A percentile compares a stretch with the other conserved stretches of the same genome.
These are phyloP conservation scores for Clostera curtula DNA, from an alignment of 2,888 invertebrate genomes.

Conservation along the genomic window DNA sequence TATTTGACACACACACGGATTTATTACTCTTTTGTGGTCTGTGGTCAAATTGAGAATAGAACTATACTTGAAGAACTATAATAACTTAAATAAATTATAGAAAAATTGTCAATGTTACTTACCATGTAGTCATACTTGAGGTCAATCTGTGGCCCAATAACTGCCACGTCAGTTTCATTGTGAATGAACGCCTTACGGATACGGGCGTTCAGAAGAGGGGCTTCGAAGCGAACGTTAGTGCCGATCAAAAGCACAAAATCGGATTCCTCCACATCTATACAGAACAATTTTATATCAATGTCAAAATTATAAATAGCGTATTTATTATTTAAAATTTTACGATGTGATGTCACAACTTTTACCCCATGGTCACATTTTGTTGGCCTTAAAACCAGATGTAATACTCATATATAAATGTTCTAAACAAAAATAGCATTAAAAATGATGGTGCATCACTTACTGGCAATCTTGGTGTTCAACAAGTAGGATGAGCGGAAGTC, in stretches of 20 bases:
- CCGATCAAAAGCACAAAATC: slow-evolving; percentile 95
- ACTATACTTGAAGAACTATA: no score
- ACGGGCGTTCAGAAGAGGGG: slow-evolving; percentile 95
- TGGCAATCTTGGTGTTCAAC: slow-evolving; percentile 91
- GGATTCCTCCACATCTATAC: slow-evolving; percentile 89
- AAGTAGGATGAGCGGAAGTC: slow-evolving; percentile 94
- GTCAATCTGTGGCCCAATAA: slow-evolving; percentile 93
- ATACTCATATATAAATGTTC: background rate
- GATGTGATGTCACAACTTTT: no score
- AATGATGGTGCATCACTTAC: slow-evolving; percentile 51
- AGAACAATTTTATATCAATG: background rate
- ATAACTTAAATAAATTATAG: no score
- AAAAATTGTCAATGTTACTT: slow-evolving; percentile 17
- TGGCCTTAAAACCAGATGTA: no score
- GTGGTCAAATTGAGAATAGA: no score
- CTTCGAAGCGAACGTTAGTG: slow-evolving; percentile 97
- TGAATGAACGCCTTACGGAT: slow-evolving; percentile 97
- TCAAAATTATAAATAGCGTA: no score
- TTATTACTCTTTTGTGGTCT: no score
- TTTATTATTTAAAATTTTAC: no score
- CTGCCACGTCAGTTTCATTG: slow-evolving; percentile 89
- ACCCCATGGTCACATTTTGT: no score
- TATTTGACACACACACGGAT: no score
- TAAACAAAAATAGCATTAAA: background rate
- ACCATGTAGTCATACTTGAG: slow-evolving; percentile 93